These are phyloP conservation scores for Papilio polytes DNA, from an alignment of 1,140 invertebrate species.

Conservation along the genomic window DNA sequence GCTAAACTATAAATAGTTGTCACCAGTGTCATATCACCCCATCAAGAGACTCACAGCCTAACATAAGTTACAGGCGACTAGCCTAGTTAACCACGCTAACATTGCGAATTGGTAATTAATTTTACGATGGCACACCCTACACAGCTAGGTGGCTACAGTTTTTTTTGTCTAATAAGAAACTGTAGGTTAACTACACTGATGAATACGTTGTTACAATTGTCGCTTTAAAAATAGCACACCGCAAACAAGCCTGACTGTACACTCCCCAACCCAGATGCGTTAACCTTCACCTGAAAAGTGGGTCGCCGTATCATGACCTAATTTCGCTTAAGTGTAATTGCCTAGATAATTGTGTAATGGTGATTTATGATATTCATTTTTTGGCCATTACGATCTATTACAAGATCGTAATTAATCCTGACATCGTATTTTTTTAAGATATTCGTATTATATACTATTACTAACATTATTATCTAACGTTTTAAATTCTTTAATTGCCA, in stretches of 20 bases:
- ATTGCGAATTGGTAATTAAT: neutral
- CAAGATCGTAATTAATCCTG: neutral
- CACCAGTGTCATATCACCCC: neutral
- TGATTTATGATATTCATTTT: neutral
- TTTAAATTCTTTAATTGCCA: neutral
- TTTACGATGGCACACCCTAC: neutral
- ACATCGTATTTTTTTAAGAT: neutral
- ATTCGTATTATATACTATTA: neutral
- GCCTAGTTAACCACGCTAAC: neutral
- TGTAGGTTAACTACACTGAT: neutral
- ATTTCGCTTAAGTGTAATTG: constrained; percentile 1
- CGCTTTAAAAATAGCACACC: neutral
- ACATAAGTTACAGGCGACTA: neutral
- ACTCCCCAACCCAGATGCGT: constrained; percentile 23
- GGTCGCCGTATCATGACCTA: constrained; percentile 13
- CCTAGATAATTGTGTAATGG: constrained; percentile 15
- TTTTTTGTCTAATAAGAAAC: neutral
- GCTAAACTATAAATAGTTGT: no score
- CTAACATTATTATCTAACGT: neutral
- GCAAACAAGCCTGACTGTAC: neutral
- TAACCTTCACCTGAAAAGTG: constrained; percentile 17
- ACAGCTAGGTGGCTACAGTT: neutral
- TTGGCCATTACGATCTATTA: neutral
- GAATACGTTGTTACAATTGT: neutral
- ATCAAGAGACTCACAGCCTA: neutral